Evolutionary conservation across 2,797 vertebrate species (phyloP).

Genomic region (Apodemus agrarius): DNA sequence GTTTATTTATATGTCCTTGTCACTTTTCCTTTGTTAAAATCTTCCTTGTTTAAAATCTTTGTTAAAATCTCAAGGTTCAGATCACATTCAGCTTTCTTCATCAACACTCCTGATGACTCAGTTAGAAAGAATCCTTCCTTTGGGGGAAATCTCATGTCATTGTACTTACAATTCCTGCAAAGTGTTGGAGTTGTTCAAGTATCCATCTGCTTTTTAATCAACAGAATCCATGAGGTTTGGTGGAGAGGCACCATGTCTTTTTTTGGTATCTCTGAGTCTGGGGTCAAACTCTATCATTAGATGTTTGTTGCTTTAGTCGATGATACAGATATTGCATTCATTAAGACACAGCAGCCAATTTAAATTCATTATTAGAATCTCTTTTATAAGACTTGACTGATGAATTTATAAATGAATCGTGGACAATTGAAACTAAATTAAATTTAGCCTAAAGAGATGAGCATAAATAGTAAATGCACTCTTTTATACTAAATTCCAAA

Average conservation of each 20-base stretch:
- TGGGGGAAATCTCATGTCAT: background rate
- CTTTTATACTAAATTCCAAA: constrained; percentile 45
- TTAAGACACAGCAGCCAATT: constrained; percentile 21
- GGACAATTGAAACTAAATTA: constrained; percentile 28
- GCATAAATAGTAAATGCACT: background rate
- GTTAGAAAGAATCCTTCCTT: constrained; percentile 28
- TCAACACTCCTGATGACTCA: background rate
- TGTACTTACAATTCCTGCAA: background rate
- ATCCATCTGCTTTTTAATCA: background rate
- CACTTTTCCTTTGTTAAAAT: background rate
- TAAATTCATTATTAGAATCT: background rate
- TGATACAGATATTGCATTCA: background rate
- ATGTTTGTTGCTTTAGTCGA: background rate
- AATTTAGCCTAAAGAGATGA: background rate
- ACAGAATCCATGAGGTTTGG: background rate
- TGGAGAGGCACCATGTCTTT: background rate
- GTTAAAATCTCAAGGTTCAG: background rate
- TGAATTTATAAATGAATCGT: constrained; percentile 16
- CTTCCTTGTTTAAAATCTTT: background rate
- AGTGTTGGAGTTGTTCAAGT: background rate
- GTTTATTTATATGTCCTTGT: background rate
- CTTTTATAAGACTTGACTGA: background rate
- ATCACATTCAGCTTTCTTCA: constrained; percentile 28
- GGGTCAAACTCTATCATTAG: background rate
- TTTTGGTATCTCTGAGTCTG: background rate